These are phyloP conservation scores for Rachycentron canadum DNA, from an alignment of 2,797 vertebrate genomes.

Conservation along the genomic window DNA sequence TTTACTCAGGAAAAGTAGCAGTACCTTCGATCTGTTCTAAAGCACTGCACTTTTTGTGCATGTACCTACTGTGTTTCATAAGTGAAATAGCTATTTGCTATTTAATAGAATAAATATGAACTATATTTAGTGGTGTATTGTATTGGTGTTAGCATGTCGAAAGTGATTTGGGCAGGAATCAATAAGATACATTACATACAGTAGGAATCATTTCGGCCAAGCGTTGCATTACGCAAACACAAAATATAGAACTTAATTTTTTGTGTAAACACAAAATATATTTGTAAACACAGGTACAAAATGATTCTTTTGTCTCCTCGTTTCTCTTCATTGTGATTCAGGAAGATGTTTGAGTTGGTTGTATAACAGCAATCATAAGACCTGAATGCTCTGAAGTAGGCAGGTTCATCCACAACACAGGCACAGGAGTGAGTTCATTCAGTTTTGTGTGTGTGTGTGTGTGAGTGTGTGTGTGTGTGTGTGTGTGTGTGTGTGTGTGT, in stretches of 20 bases:
- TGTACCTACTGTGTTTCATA: background rate
- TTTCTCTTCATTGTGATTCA: slow-evolving; percentile 29
- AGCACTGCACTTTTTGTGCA: background rate
- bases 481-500: too few relatives aligned
- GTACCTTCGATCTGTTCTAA: background rate
- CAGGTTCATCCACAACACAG: slow-evolving; percentile 18
- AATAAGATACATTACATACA: background rate
- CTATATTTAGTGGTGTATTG: background rate
- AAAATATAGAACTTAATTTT: background rate
- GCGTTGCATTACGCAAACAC: background rate
- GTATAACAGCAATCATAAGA: slow-evolving; percentile 42
- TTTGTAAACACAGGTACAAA: background rate
- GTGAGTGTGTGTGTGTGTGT: background rate
- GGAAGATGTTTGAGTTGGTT: slow-evolving; percentile 40
- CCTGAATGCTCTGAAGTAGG: slow-evolving; percentile 25
- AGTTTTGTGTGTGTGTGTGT: background rate
- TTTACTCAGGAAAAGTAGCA: background rate
- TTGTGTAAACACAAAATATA: background rate
- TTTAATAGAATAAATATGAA: background rate
- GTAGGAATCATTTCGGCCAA: background rate
- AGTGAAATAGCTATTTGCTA: background rate
- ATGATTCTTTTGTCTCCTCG: background rate
- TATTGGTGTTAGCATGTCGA: background rate
- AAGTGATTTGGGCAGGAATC: background rate
- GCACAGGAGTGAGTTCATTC: slow-evolving; percentile 22